Conservation (phyloP, 2,888 invertebrate genomes). For the Lamellibrachia columna region DNA sequence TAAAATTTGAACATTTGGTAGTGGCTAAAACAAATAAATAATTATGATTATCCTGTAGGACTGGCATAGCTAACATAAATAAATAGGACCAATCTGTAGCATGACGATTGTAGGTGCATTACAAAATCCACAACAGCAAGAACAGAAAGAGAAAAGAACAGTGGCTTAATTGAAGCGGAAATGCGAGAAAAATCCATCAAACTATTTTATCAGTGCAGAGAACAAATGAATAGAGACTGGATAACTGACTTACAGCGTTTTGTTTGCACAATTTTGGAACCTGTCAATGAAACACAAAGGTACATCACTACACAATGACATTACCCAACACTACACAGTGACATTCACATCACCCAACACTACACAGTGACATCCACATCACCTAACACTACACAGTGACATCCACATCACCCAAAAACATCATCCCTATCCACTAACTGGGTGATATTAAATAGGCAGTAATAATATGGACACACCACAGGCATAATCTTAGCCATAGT, state of each 20-base stretch:
- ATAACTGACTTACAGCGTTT: constrained; percentile 11
- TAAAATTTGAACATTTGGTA: background rate
- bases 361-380: background rate
- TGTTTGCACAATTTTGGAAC: background rate
- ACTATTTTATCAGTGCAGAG: background rate
- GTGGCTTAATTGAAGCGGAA: background rate
- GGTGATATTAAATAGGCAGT: too few relatives aligned
- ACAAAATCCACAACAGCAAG: background rate
- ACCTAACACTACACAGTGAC: background rate
- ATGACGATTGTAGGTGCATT: background rate
- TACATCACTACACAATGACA: background rate
- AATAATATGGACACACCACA: too few relatives aligned
- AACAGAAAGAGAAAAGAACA: background rate
- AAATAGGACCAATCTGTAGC: background rate
- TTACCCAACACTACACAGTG: background rate
- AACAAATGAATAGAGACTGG: background rate
- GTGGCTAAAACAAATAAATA: background rate
- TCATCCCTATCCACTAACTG: too few relatives aligned
- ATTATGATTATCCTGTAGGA: background rate
- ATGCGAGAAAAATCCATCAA: background rate
- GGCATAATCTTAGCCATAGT: too few relatives aligned
- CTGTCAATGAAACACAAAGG: background rate
- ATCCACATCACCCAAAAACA: background rate
- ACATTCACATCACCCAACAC: background rate
- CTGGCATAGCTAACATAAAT: background rate